Evolutionary conservation across 2,113 vertebrate species (phyloP), one percentile per base, ranked within the genome.

Genomic region (Ammodytes marinus): DNA sequence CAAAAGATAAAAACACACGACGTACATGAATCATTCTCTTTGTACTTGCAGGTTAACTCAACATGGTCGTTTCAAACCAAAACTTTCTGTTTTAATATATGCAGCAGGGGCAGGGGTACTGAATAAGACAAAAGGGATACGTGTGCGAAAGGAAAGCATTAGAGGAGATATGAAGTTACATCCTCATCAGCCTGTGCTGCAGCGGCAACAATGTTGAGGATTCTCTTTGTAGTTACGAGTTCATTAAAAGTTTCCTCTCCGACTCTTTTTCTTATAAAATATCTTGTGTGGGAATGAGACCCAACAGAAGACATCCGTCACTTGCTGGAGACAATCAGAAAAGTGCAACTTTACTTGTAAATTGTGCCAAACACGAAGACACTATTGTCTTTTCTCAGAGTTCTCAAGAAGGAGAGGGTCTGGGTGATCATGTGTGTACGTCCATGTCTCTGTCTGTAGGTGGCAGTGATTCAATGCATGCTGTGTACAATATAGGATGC

Each of bases 1-100:
- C 35, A 67, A 58, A 53, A 12, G 60, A 79, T 39, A 52, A 43
- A 71, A 65, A 69, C 66, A 52, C 19, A 39, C 14, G 5, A 77
- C 52, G 43, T 70, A 84, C 15, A 74, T 88, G 45, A 87, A 79
- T 74, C 66, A 84, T 89, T 86, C 83, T 64, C 77, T 88, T 82
- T 86, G 78, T 84, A 82, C 58, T 71, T 3, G 40, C 35, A 55
- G 57, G 19, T 59, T 58, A 53, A 54, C 15, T 40, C 1, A 5
- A 47, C 46, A 2, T 14, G 43, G 14, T 57, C 27, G 52, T 77
- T 82, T 49, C 11, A 63, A 37, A 70, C 47, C 46, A 61, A 17
- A 15, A 80, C 77, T 69, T n/a, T n/a, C n/a, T 35, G 37, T 39
- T 74, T 72, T 27, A 70, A 80, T 63, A 45, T 49, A 77, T 65